Evolutionary conservation across 2,888 invertebrate genomes (phyloP).

Genomic region (Parelbella ahira): DNA sequence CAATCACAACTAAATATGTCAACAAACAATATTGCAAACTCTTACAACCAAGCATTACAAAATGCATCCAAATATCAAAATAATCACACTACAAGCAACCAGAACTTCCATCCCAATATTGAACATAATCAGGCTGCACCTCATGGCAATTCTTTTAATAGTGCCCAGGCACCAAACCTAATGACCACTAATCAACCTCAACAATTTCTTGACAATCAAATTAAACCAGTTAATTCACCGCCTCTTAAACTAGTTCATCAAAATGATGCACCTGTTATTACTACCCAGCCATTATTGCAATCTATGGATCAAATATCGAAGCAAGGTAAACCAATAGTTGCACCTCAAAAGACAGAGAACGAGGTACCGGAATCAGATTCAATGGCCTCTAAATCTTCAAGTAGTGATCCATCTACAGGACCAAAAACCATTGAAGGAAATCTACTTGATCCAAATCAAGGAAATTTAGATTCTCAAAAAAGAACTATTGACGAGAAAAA

Average conservation of each 20-base stretch:
- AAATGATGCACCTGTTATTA: constrained; percentile 42
- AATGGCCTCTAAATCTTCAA: constrained; percentile 54
- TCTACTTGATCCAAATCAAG: constrained; percentile 48
- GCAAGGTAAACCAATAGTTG: constrained; percentile 49
- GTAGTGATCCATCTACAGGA: constrained; percentile 48
- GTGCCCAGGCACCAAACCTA: constrained; percentile 27
- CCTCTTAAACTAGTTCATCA: constrained; percentile 35
- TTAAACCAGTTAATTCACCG: constrained; percentile 28
- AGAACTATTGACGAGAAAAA: constrained; percentile 57
- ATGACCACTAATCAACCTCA: constrained; percentile 31
- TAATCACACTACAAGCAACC: constrained; percentile 3
- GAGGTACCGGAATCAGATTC: constrained; percentile 62
- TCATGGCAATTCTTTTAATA: constrained; percentile 28
- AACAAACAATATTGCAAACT: constrained; percentile 27
- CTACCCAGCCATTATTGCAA: constrained; percentile 48
- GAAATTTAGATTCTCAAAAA: constrained; percentile 46
- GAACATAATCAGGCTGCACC: constrained; percentile 5
- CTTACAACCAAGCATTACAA: constrained; percentile 27
- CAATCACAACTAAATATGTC: constrained; percentile 18
- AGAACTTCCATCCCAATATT: constrained; percentile 6
- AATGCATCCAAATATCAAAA: constrained; percentile 30
- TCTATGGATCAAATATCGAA: constrained; percentile 43
- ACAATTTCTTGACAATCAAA: constrained; percentile 29
- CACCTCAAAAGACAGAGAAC: constrained; percentile 59
- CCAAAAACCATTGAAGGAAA: constrained; percentile 47